Evolutionary conservation across 1,140 invertebrate species (phyloP).

Genomic region (Marisa cornuarietis): DNA sequence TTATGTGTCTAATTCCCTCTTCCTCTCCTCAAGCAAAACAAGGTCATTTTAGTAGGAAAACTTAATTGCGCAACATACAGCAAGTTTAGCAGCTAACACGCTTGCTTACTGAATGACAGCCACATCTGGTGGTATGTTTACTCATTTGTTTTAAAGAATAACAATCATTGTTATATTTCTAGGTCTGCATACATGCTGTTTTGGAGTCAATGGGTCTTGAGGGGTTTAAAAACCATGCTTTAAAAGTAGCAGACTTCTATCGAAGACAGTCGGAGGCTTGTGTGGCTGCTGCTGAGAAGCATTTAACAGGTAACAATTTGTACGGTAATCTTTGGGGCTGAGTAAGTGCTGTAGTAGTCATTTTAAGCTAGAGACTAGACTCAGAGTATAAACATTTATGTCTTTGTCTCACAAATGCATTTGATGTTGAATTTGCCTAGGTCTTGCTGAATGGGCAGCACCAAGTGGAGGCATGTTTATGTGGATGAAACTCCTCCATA

Average conservation of each 20-base stretch:
- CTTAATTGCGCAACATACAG: too few relatives aligned
- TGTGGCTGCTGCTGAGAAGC: conserved; percentile 71
- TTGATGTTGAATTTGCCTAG: conserved; percentile 52
- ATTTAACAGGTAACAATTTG: conserved; percentile 69
- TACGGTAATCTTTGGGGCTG: too few relatives aligned
- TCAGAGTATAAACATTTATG: not conserved
- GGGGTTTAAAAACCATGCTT: conserved; percentile 73
- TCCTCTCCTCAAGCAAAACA: too few relatives aligned
- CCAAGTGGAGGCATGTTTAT: conserved; percentile 81
- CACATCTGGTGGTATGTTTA: too few relatives aligned
- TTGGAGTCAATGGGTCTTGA: conserved; percentile 73
- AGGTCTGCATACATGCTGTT: conserved; percentile 75
- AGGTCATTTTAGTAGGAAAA: too few relatives aligned
- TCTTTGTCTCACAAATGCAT: not conserved
- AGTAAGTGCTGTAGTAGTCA: too few relatives aligned
- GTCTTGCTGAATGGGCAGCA: conserved; percentile 74
- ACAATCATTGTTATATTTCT: conserved; percentile 34
- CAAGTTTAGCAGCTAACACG: too few relatives aligned
- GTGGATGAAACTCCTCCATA: conserved; percentile 77
- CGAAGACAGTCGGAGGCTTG: conserved; percentile 74
- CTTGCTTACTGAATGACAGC: not conserved
- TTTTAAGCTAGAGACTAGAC: not conserved
- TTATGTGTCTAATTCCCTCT: too few relatives aligned
- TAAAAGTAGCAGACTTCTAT: conserved; percentile 74
- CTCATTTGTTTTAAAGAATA: not conserved